Conservation (phyloP, 1,140 invertebrate species). For the Aphaenogaster ashmeadi region DNA sequence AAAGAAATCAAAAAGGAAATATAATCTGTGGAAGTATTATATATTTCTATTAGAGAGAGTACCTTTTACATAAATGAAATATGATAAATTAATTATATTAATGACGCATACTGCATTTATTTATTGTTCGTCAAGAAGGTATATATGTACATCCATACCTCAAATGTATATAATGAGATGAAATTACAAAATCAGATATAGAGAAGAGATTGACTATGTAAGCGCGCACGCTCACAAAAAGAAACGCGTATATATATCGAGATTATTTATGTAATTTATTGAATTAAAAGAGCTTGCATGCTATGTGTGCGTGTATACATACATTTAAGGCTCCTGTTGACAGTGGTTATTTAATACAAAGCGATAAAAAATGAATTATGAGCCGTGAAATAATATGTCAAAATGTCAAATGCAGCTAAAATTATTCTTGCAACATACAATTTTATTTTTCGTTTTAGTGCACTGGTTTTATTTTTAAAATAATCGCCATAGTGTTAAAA, state of each 20-base stretch:
- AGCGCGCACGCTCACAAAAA: neutral
- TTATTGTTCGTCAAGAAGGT: neutral
- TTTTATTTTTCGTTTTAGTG: no score
- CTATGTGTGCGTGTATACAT: neutral
- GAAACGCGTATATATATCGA: neutral
- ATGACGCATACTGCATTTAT: neutral
- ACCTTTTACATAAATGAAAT: neutral
- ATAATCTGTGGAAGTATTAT: neutral
- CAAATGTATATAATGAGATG: neutral
- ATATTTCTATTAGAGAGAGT: neutral
- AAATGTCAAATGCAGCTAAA: no score
- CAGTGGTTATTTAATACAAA: no score
- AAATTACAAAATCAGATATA: neutral
- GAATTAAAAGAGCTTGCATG: neutral
- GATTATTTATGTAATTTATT: neutral
- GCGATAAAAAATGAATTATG: no score
- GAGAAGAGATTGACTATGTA: neutral
- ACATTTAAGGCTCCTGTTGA: neutral
- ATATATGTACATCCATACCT: neutral
- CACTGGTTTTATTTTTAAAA: no score
- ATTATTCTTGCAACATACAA: no score
- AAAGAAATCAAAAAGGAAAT: neutral
- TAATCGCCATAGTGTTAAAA: no score
- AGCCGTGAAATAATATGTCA: no score
- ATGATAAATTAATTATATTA: neutral